Percentiles rank a stretch among this genome's conserved stretches.
phyloP scores from a whole-genome alignment of 2,113 vertebrate species.

The Oceanodroma tethys region DNA sequence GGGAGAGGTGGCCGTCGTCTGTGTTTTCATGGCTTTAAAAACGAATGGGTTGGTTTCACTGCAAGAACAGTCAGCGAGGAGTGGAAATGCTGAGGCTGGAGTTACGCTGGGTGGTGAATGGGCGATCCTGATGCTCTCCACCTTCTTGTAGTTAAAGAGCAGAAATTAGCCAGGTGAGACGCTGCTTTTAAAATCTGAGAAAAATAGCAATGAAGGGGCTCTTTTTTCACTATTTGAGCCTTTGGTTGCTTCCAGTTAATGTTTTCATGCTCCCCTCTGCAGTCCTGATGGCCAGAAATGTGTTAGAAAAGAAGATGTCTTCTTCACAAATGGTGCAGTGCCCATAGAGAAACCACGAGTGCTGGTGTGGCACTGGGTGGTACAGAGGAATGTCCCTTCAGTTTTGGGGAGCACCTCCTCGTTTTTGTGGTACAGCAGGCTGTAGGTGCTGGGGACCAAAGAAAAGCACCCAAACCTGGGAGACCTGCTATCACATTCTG shows the following conservation, averaged over 20 bases:
- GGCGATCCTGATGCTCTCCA: rapidly evolving
- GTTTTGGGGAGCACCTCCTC: background rate
- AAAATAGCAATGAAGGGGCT: background rate
- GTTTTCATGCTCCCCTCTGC: background rate
- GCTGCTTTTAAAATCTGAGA: background rate
- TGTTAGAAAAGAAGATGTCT: background rate
- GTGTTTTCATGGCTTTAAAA: background rate
- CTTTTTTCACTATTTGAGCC: background rate
- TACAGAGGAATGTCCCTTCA: background rate
- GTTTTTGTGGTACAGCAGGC: background rate
- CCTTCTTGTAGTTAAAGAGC: background rate
- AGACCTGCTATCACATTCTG: background rate
- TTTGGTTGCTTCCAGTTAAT: background rate
- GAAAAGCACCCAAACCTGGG: background rate
- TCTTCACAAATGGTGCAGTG: background rate
- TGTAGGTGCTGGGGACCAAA: background rate
- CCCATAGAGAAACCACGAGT: background rate
- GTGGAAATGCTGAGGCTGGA: background rate
- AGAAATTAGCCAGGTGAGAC: background rate
- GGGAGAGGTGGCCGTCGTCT: background rate
- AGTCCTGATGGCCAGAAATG: background rate
- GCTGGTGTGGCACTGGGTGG: background rate
- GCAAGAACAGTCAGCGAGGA: rapidly evolving
- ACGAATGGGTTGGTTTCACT: background rate
- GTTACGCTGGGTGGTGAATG: rapidly evolving